Base-by-base conservation (phyloP, 2,797 vertebrate genomes). In the Mallotus villosus region DNA sequence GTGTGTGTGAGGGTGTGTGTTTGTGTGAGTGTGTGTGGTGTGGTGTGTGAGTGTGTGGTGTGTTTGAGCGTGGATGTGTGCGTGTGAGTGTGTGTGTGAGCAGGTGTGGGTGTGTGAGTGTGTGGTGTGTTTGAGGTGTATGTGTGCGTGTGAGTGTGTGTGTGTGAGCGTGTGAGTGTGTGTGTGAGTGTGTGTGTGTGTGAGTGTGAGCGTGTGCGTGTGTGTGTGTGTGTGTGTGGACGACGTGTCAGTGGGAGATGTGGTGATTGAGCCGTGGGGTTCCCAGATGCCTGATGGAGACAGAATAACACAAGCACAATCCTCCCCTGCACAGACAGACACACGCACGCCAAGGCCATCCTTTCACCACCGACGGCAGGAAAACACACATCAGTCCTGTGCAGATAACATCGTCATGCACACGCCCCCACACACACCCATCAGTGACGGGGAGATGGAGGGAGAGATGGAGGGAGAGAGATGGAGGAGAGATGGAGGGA, bases 41-140 rank as follows among this genome's bases (percentile, higher is more conserved):
- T 37, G 62, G 63, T 49, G 63, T 65, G 63, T 65, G 63, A 49
- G 63, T 64, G 63, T 64, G 63, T 64, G 62, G n/a, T n/a, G n/a
- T n/a, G n/a, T n/a, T n/a, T n/a, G n/a, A n/a, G n/a, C n/a, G n/a
- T n/a, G n/a, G n/a, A n/a, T n/a, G n/a, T 12, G 25, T 27, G 62
- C 37, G 62, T 64, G 62, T 37, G 62, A 32, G 32, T 32, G 32
- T 32, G 63, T 49, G 63, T 65, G 63, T 65, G 63, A 49, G 63
- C n/a, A n/a, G n/a, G n/a, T n/a, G n/a, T 64, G 63, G 41, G 63
- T 64, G 62, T 12, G 25, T 27, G 62, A 37, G 62, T 64, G 62
- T 37, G 62, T n/a, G n/a, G n/a, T n/a, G n/a, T n/a, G n/a, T n/a
- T n/a, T n/a, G n/a, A n/a, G n/a, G n/a, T n/a, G n/a, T n/a, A n/a